Conservation (phyloP, 2,113 vertebrate species). For the cattle (Bos taurus) region ARS-UCD2.0 NC_037328.1:150405001-150405500, state of each 20-base stretch:
- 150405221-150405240: background rate
- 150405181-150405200: background rate
- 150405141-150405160: background rate
- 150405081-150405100: background rate
- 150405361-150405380: background rate
- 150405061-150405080: background rate
- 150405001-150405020: background rate
- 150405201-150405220: background rate
- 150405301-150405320: background rate
- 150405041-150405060: background rate
- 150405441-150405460: background rate
- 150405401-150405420: too few relatives aligned
- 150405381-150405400: fast-evolving
- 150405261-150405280: background rate
- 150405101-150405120: background rate
- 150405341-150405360: too few relatives aligned
- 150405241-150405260: background rate
- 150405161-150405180: background rate
- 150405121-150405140: background rate
- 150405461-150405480: background rate
- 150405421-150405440: too few relatives aligned
- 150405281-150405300: background rate
- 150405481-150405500: background rate
- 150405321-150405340: too few relatives aligned
- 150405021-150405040: background rate